Base-by-base conservation (phyloP, 2,113 vertebrate species). In the Myotis yumanensis region DNA sequence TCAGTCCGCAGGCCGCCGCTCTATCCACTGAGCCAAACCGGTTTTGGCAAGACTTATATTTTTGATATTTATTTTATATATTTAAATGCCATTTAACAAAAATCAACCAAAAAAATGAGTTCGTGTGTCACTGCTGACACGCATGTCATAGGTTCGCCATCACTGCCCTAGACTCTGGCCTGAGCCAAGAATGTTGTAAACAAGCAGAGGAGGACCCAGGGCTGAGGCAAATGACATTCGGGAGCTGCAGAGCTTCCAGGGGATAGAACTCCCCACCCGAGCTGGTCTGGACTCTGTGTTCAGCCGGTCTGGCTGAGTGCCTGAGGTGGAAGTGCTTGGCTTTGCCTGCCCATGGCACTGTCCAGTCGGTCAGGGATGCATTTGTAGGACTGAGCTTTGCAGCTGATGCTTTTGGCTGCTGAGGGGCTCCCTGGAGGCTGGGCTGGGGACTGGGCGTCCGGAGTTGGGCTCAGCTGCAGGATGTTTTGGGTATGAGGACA, bases 401-500 rank as follows among this genome's bases (percentile, higher is more conserved):
- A 85, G 79, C 79, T 93, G 90, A 75, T 59, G 79, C 25, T 91
- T 52, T 83, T 95, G 82, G 69, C 93, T 51, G 64, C 88, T 57
- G 7, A 83, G n/a, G 46, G 40, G 64, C 62, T 96, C 96, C 81
- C 90, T 77, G 28, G 77, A 95, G 81, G 62, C 46, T 82, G 81
- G 90, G 91, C 71, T 86, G 79, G 66, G 83, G 66, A n/a, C 80
- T 57, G 35, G 92, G 79, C 80, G 40, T 94, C 23, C 3, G 17
- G 59, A 32, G 25, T 62, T 69, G 69, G 35, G 75, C 46, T 88
- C 64, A n/a, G 59, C n/a, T 84, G 20, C 22, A 62, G 62, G 81
- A 75, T 95, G 20, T 83, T 94, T 86, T 83, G 12, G 51, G 75
- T 68, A 52, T 91, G 91, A 92, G 81, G 57, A 77, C 79, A 91